phyloP scores from a whole-genome alignment of 2,113 vertebrate genomes.

The Canis aureus region DNA sequence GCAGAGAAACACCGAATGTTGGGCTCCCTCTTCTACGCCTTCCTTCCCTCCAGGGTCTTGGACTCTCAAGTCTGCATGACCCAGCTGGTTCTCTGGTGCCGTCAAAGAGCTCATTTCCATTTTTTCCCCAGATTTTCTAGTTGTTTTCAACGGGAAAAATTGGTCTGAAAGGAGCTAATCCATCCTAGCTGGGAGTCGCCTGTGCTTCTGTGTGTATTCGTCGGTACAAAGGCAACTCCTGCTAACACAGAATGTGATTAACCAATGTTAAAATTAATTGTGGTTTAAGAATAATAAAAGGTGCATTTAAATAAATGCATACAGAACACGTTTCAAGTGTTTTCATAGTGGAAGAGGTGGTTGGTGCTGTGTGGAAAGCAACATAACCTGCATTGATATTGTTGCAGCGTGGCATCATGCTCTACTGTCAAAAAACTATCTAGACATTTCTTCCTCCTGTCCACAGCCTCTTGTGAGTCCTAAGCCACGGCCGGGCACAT shows the following conservation, averaged over 20 bases:
- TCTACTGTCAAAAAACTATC: not conserved
- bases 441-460: not conserved
- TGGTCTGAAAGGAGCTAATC: not conserved
- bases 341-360: conserved; percentile 16
- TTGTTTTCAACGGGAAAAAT: not conserved
- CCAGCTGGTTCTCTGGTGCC: not conserved
- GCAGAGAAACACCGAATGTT: not conserved
- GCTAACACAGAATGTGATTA: not conserved
- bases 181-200: not conserved
- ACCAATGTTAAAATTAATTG: not conserved
- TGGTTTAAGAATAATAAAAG: conserved; percentile 21
- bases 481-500: not conserved
- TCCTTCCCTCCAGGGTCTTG: not conserved
- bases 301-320: not conserved
- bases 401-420: not conserved
- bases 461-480: not conserved
- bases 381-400: not conserved
- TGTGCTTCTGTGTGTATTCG: not conserved
- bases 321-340: not conserved
- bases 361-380: not conserved
- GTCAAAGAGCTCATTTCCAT: not conserved
- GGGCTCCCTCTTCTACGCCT: not conserved
- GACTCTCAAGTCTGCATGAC: not conserved
- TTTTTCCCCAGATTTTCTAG: not conserved
- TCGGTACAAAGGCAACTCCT: not conserved